Evolutionary conservation across 1,140 invertebrate species (phyloP).

Genomic region (Lycorma delicatula): DNA sequence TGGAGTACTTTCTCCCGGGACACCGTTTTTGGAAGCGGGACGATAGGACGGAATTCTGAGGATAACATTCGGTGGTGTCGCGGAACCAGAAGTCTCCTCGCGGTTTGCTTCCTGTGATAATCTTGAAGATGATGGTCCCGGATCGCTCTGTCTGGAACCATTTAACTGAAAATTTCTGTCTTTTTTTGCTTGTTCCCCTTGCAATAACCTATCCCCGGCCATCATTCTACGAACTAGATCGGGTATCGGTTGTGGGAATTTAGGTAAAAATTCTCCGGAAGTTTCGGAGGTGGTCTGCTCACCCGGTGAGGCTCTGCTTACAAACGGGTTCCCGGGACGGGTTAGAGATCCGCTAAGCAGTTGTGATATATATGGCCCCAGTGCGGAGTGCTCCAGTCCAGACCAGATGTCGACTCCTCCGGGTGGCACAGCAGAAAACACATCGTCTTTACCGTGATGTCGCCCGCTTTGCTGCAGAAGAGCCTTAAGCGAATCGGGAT

Average conservation of each 20-base stretch:
- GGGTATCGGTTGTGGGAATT: conserved; percentile 23
- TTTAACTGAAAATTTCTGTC: conserved; percentile 18
- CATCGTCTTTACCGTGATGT: conserved; percentile 20
- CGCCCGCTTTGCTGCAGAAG: conserved; percentile 45
- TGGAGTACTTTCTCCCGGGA: conserved; percentile 38
- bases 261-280: conserved; percentile 30
- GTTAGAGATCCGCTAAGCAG: conserved; percentile 33
- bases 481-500: conserved; percentile 47
- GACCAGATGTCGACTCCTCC: conserved; percentile 39
- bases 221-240: conserved; percentile 29
- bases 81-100: conserved; percentile 15
- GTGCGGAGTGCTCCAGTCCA: conserved; percentile 44
- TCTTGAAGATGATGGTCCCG: conserved; percentile 17
- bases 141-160: conserved; percentile 10
- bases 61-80: conserved; percentile 53
- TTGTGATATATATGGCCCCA: conserved; percentile 49
- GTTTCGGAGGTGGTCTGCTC: conserved; percentile 16
- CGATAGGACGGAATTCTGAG: conserved; percentile 89
- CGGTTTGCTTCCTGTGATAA: conserved; percentile 4
- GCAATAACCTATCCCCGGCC: conserved; percentile 22
- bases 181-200: conserved; percentile 22
- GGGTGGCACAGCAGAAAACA: conserved; percentile 9
- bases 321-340: conserved; percentile 8
- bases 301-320: conserved; percentile 4
- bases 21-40: conserved; percentile 55